Conservation (phyloP, 2,888 invertebrate species). For the Callimorpha dominula region DNA sequence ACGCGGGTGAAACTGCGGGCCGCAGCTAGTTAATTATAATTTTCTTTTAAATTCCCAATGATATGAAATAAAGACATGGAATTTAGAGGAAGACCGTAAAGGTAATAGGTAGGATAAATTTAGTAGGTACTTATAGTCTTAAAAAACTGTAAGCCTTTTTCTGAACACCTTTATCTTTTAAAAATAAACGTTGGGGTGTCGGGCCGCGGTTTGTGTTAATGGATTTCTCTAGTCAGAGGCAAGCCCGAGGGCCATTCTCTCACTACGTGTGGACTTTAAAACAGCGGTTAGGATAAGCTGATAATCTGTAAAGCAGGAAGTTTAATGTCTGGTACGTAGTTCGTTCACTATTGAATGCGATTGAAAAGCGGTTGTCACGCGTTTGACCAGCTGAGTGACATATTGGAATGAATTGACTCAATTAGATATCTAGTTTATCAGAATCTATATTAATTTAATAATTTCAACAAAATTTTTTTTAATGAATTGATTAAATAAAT, state of each 20-base stretch:
- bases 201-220: constrained; percentile 58
- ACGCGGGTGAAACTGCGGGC: no score
- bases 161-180: constrained; percentile 36
- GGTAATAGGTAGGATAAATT: background rate
- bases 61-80: no score
- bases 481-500: no score
- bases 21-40: no score
- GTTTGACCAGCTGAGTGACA: background rate
- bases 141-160: constrained; percentile 27
- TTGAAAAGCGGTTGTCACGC: background rate
- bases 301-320: background rate
- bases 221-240: constrained; percentile 68
- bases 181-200: constrained; percentile 41
- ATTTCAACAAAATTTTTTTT: no score
- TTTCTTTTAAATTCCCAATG: no score
- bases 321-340: background rate
- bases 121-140: background rate
- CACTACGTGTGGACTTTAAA: constrained; percentile 47
- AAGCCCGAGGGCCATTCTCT: constrained; percentile 53
- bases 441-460: no score
- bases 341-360: background rate
- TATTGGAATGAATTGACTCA: background rate
- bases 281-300: constrained; percentile 29
- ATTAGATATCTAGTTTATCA: background rate
- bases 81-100: background rate